Evolutionary conservation across 2,888 invertebrate genomes (phyloP), one percentile per base, ranked within the genome.

Genomic region (Leuctra nigra): DNA sequence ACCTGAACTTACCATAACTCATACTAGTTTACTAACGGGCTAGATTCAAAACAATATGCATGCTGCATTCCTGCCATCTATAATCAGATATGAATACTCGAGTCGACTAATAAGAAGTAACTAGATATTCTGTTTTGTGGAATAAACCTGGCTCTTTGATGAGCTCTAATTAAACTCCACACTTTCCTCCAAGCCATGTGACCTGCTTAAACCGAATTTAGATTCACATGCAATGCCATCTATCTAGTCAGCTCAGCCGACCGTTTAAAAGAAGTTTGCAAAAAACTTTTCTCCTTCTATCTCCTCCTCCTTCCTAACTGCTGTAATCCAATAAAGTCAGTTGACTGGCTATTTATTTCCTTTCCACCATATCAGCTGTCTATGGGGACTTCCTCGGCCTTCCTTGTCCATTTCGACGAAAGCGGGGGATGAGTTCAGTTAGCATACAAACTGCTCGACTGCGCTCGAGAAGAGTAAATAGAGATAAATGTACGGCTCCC

Each of bases 321-420:
- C 22, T 44, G 44, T 44, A 44, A 44, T 44, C 44, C 44, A 44
- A 44, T 44, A 44, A 44, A 44, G 44, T 44, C 44, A 44, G 44
- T 44, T 23, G 44, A 44, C 44, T 44, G 44, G 44, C 44, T 44
- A 44, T 44, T 44, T 44, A 44, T 44, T 44, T 44, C 44, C 44
- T 44, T 44, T 44, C 44, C 22, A 23, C 44, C 44, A 44, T 44
- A 44, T 44, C 44, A 44, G 44, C 44, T 44, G 44, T 44, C 44
- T 44, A n/a, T 44, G 23, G 44, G 44, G 44, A 44, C 44, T 23
- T 41, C 6, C 6, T 20, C 20, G 22, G 44, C 23, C 38, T 29
- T 38, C 38, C 44, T 44, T 23, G 44, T 44, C 44, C 44, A 18
- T 44, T 44, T 44, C 44, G 22, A 6, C 4, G 44, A 11, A 3